Percentiles rank a stretch among this genome's conserved stretches.
phyloP scores from a whole-genome alignment of 35 echinoderm and acorn worm species.

The Stichopus chloronotus region DNA sequence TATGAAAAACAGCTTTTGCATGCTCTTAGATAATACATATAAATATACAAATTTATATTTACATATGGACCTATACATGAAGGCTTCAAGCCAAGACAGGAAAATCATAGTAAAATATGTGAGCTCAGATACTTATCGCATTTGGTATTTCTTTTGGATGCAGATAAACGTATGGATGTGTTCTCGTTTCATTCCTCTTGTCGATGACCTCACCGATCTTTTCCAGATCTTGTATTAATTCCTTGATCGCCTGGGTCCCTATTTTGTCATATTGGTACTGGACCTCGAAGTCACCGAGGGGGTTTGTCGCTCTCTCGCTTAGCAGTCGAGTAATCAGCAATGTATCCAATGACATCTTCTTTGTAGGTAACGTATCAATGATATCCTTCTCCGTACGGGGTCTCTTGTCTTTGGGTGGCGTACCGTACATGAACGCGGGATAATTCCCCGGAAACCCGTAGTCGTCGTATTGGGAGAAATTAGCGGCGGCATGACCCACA shows the following conservation, averaged over 20 bases:
- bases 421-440: constrained; percentile 61
- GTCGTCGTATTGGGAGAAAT: constrained; percentile 78
- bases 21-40: too few species aligned
- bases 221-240: constrained; percentile 57
- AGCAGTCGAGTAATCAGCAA: constrained; percentile 60
- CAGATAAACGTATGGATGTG: constrained; percentile 46
- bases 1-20: too few species aligned
- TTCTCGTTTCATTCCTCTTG: constrained; percentile 55
- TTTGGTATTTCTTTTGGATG: constrained; percentile 64
- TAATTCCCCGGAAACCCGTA: constrained; percentile 78
- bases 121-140: constrained; percentile 57
- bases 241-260: constrained; percentile 49
- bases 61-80: too few species aligned
- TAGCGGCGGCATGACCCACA: constrained; percentile 73
- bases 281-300: constrained; percentile 65
- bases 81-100: too few species aligned
- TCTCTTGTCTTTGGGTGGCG: constrained; percentile 72
- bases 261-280: constrained; percentile 69
- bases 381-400: constrained; percentile 53
- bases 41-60: too few species aligned
- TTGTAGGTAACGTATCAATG: constrained; percentile 49
- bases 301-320: constrained; percentile 63
- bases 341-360: constrained; percentile 53
- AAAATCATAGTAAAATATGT: not conserved
- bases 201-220: constrained; percentile 49